phyloP scores from a whole-genome alignment of 2,113 vertebrate genomes.

The Gadus macrocephalus region DNA sequence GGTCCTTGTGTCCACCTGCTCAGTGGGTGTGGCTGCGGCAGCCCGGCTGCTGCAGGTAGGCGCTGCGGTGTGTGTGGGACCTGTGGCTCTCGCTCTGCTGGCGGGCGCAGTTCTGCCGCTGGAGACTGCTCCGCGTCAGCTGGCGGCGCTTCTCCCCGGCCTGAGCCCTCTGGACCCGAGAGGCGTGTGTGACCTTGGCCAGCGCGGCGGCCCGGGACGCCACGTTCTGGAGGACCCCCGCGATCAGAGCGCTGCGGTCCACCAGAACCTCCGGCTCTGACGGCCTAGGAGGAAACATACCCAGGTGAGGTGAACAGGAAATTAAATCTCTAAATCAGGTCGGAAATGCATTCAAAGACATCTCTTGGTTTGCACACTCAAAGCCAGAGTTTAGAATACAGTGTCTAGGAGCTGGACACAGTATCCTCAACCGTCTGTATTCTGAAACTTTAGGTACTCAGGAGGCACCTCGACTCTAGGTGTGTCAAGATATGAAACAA shows the following conservation, averaged over 20 bases:
- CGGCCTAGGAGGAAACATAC: constrained; percentile 50
- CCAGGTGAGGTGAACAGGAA: not conserved
- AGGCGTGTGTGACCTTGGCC: constrained; percentile 71
- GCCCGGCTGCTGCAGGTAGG: constrained; percentile 84
- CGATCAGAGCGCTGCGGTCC: constrained; percentile 35
- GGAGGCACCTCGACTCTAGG: too few relatives aligned
- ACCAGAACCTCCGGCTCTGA: constrained; percentile 40
- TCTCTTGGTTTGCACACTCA: too few relatives aligned
- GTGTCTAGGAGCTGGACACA: too few relatives aligned
- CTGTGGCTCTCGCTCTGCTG: constrained; percentile 68
- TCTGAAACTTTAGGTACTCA: too few relatives aligned
- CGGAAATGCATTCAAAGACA: too few relatives aligned
- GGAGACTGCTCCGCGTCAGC: constrained; percentile 77
- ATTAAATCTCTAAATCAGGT: too few relatives aligned
- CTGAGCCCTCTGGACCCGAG: constrained; percentile 75
- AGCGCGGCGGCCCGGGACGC: constrained; percentile 63
- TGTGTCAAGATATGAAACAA: too few relatives aligned
- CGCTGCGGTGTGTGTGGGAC: constrained; percentile 61
- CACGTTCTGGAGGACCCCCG: constrained; percentile 43
- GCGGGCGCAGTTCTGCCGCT: constrained; percentile 81
- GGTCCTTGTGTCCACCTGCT: constrained; percentile 33
- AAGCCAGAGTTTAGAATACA: too few relatives aligned
- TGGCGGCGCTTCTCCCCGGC: constrained; percentile 67
- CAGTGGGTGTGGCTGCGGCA: constrained; percentile 83
- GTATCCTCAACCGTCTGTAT: too few relatives aligned